Evolutionary conservation across 2,113 vertebrate genomes (phyloP), one percentile per base, ranked within the genome.

Genomic region (Vimba vimba): DNA sequence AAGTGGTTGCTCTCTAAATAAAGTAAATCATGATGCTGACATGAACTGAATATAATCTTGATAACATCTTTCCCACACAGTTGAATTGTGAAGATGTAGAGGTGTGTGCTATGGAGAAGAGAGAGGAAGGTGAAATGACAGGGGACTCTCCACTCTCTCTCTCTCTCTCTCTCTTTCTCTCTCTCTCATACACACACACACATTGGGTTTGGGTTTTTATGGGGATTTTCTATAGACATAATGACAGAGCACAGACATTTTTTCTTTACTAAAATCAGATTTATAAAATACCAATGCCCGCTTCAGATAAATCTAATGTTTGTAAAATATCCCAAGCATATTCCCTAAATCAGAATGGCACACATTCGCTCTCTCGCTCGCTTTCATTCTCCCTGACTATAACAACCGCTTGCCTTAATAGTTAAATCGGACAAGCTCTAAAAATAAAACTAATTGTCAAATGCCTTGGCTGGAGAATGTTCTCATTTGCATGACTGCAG

Each of bases 401-500:
- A 19, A 73, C 59, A 60, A 69, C n/a, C 45, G 25, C 68, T n/a
- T 79, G 47, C 47, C 75, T 78, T 81, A 82, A 82, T 87, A 4
- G 68, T 73, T 81, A 84, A 86, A 85, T 79, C 75, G 30, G 59
- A 55, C 77, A 62, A 64, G 30, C 84, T 76, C 57, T 74, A 75
- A 71, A 81, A 81, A 86, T 33, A 75, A 76, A 85, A 89, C 73
- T 73, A 83, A 64, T 52, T 30, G 85, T 86, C 47, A 71, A 84
- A 86, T 69, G 76, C 84, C 25, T 85, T 62, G 74, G 36, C 84
- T 73, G 27, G 57, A 83, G 68, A 84, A 50, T 47, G 71, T 68
- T 77, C 68, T 76, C 80, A 88, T 88, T 85, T 85, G 79, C 79
- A 77, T 88, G 81, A 85, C 80, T 79, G 85, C 27, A 73, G 80